Percentiles rank a stretch among this genome's conserved stretches.
Evolutionary conservation across 2,797 vertebrate species (phyloP).

Genomic region (Protonibea diacanthus): DNA sequence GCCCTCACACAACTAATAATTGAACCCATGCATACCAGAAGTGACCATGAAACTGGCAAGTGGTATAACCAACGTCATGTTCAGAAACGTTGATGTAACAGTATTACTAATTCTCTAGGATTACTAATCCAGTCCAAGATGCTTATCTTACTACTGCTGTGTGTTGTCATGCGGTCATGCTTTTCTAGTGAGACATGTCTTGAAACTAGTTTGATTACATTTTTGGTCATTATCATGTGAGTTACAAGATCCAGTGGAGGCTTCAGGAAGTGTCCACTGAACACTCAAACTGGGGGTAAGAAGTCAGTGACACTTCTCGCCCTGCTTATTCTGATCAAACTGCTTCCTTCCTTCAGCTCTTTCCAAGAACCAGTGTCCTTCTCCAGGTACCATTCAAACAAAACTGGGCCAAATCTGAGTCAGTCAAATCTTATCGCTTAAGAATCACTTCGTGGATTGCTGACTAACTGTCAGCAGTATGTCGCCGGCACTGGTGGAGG

Average conservation of each 20-base stretch:
- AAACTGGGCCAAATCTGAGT: too few relatives aligned
- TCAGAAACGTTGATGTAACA: background rate
- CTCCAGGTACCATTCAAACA: background rate
- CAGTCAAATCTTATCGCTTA: too few relatives aligned
- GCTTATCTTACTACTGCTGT: background rate
- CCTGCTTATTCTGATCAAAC: background rate
- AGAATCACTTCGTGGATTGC: background rate
- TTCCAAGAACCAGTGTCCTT: constrained; percentile 6
- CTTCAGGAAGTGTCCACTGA: background rate
- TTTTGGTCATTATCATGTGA: background rate
- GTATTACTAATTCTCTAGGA: background rate
- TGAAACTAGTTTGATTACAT: background rate
- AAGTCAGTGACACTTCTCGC: background rate
- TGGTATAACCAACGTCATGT: background rate
- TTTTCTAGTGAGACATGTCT: background rate
- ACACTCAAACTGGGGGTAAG: background rate
- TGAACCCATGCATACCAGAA: background rate
- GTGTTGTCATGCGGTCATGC: background rate
- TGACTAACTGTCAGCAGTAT: constrained; percentile 2
- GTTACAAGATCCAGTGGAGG: background rate
- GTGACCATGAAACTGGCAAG: background rate
- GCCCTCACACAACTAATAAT: background rate
- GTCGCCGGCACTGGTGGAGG: background rate
- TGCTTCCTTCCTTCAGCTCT: background rate
- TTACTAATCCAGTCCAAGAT: background rate